Conservation (phyloP, 2,888 invertebrate genomes). For the Heliconius cydno region DNA sequence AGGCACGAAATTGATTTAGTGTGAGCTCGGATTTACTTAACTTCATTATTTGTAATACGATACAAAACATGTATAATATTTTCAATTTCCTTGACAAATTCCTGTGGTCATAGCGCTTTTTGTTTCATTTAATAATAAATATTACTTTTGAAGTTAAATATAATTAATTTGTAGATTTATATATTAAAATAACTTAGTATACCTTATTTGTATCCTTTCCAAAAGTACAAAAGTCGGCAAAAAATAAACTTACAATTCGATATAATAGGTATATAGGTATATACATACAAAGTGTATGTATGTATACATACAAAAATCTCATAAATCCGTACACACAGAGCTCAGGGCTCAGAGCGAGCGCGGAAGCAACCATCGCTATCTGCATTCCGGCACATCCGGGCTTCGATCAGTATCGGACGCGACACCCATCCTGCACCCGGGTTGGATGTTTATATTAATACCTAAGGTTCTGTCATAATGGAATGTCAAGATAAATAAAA, state of each 20-base stretch:
- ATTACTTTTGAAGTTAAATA: neutral
- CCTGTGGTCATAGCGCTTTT: neutral
- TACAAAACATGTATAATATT: neutral
- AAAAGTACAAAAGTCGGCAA: too few relatives aligned
- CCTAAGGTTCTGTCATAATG: neutral
- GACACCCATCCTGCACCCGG: constrained; percentile 29
- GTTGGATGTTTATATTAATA: constrained; percentile 17
- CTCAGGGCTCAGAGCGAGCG: constrained; percentile 13
- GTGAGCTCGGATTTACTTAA: constrained; percentile 11
- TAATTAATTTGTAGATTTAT: neutral
- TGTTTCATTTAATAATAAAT: neutral
- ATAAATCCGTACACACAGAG: constrained; percentile 37
- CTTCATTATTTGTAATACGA: constrained; percentile 16
- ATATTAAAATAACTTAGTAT: too few relatives aligned
- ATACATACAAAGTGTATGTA: too few relatives aligned
- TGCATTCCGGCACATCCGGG: constrained; percentile 41
- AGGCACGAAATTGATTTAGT: constrained; percentile 2
- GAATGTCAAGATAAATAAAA: neutral
- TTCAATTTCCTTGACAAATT: constrained; percentile 14
- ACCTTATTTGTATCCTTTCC: too few relatives aligned
- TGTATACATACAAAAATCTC: neutral
- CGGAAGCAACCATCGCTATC: constrained; percentile 42
- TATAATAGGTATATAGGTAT: too few relatives aligned
- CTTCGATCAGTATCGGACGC: constrained; percentile 39
- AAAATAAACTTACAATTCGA: too few relatives aligned